These are phyloP conservation scores for Micoletzkya japonica DNA, from an alignment of 2,888 invertebrate species.

Conservation along the genomic window DNA sequence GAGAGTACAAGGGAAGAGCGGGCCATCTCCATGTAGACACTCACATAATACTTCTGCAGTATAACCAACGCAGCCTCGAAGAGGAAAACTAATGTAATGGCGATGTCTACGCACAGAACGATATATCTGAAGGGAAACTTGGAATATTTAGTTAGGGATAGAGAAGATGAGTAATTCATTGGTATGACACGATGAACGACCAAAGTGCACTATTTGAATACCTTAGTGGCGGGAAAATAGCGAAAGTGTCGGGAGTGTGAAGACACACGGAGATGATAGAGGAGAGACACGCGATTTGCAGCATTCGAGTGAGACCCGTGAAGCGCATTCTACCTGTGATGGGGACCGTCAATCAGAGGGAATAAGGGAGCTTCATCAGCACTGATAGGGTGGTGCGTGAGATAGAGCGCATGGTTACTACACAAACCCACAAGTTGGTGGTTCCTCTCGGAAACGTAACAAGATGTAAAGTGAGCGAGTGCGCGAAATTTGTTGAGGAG, in stretches of 20 bases:
- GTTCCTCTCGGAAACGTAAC: too few species aligned
- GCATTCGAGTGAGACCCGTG: constrained; percentile 2
- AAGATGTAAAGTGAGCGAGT: constrained; percentile 3
- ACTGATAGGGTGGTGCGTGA: too few species aligned
- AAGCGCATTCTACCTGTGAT: constrained; percentile 22
- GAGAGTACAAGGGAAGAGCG: constrained; percentile 8
- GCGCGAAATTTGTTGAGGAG: too few species aligned
- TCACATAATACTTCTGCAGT: constrained; percentile 13
- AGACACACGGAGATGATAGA: constrained; percentile 75
- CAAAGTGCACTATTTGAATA: too few species aligned
- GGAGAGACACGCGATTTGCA: constrained; percentile 15
- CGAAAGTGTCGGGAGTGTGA: constrained; percentile 95
- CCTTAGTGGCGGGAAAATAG: constrained; percentile 79
- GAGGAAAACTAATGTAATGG: constrained; percentile 1
- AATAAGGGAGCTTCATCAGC: too few species aligned
- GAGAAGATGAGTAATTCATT: too few species aligned
- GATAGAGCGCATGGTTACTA: too few species aligned
- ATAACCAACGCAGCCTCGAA: constrained; percentile 22
- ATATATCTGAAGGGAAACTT: constrained; percentile 16
- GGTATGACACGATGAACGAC: too few species aligned
- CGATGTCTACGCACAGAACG: constrained; percentile 16
- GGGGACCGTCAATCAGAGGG: too few species aligned
- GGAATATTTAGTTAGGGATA: not conserved
- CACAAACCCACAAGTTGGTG: too few species aligned
- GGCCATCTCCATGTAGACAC: not conserved